Evolutionary conservation across 2,888 invertebrate species (phyloP), one percentile per base, ranked within the genome.

Genomic region (Biston betularia): DNA sequence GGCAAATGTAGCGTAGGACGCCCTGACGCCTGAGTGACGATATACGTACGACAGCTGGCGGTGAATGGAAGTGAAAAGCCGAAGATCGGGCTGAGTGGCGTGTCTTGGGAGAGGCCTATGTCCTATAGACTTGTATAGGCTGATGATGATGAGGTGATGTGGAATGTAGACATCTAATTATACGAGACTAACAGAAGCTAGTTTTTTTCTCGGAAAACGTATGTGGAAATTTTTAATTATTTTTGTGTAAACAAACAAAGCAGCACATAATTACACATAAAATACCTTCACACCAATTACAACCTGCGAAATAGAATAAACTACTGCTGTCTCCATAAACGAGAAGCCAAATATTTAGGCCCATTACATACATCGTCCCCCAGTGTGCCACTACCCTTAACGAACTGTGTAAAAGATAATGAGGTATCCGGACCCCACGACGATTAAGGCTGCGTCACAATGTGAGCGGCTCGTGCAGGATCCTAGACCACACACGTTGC

Each of bases 341-440:
- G 59, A 34, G 49, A 49, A 63, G 67, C 50, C 63, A 59, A 68
- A 63, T 59, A 60, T 68, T 68, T 59, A 60, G 62, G 55, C 59
- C 55, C 53, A 68, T 69, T 65, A 56, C 60, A 65, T 60, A 63
- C 55, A 65, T 63, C 54, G 65, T 52, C 63, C 69, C 65, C 69
- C 33, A 50, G 63, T 40, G 62, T 50, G 49, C 65, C 59, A 63
- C 69, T 65, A 60, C 55, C 65, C 55, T 50, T 65, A 65, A 69
- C 65, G 68, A 69, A 69, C 63, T 65, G 53, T 65, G 56, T 56
- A 65, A 65, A 69, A 69, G 60, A 69, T 69, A 69, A 69, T 69
- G 69, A 69, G 69, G 52, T 65, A 63, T 53, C 58, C 65, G 59
- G 67, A 69, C 59, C 69, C 38, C 59, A 50, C 53, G 42, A 44